These are phyloP conservation scores for Serripes groenlandicus DNA, from an alignment of 2,888 invertebrate genomes.

Conservation along the genomic window DNA sequence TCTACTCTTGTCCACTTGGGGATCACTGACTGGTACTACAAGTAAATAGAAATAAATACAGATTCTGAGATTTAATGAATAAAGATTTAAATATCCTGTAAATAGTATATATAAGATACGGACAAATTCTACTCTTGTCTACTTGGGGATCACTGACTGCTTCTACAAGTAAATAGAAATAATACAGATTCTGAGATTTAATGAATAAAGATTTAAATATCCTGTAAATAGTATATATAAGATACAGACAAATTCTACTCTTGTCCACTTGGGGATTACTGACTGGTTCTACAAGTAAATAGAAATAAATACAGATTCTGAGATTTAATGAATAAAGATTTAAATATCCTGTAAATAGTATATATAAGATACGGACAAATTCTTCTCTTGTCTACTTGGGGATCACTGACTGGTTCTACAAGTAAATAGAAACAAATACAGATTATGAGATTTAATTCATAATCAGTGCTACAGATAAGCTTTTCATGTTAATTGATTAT, in stretches of 20 bases:
- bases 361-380: constrained; percentile 97
- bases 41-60: constrained; percentile 5
- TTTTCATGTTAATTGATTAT: too few species aligned
- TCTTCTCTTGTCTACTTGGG: constrained; percentile 81
- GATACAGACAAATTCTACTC: constrained; percentile 93
- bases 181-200: too few species aligned
- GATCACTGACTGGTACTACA: constrained; percentile 73
- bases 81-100: too few species aligned
- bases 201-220: constrained; percentile 65
- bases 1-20: constrained; percentile 81
- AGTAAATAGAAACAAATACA: neutral
- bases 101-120: too few species aligned
- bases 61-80: neutral
- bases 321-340: too few species aligned
- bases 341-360: too few species aligned
- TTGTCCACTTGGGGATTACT: constrained; percentile 78
- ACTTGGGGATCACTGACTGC: constrained; percentile 74
- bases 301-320: neutral
- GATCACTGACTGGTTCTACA: constrained; percentile 73
- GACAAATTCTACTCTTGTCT: constrained; percentile 89
- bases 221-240: constrained; percentile 99
- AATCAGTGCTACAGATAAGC: too few species aligned
- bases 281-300: constrained; percentile 69
- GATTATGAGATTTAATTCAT: too few species aligned
- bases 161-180: constrained; percentile 54